Base-by-base conservation (phyloP, 2,797 vertebrate genomes). In the Threskiornis aethiopicus region DNA sequence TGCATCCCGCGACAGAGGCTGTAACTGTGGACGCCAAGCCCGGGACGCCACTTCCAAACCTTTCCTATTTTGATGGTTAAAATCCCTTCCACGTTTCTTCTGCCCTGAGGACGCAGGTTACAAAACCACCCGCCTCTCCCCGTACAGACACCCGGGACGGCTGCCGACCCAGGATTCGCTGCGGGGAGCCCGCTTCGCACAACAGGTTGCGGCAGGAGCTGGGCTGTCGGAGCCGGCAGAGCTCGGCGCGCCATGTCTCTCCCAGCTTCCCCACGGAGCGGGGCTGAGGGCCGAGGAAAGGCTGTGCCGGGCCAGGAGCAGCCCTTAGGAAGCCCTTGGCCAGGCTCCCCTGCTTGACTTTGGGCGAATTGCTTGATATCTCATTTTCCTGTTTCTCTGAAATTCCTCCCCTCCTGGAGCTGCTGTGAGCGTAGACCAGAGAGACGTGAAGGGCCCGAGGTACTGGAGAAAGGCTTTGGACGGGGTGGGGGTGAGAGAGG, bases 341-440 rank as follows among this genome's bases (percentile, higher is more conserved):
- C 51, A 10, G 33, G 44, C 51, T 61, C 35, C 13, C 9, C 28
- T 6, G 73, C 26, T 39, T 1, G 1, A 12, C 61, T 15, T 12
- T 0, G 54, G 28, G 28, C 29, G 37, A 21, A 24, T 19, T 21
- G 59, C 16, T 80, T 20, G 25, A 6, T 6, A 10, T 11, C 19
- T 25, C 9, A 0, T 46, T 86, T 81, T 33, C 13, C 37, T 3
- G 0, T 9, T 62, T 47, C 22, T 26, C 46, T 46, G 47, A 55
- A 62, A 55, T 19, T 8, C 44, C 58, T 46, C 31, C 6, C 44
- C 8, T 62, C 37, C n/a, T 4, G 5, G 29, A 16, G 42, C 33
- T 70, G 35, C 52, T 15, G 17, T 9, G n/a, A 55, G 35, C 0
- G 0, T 5, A 15, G 55, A 33, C 35, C 33, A 54, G 4, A 0